A percentile compares a stretch with the other conserved stretches of the same genome.
phyloP scores from a whole-genome alignment of 2,113 vertebrate species.

The Catagonus wagneri region DNA sequence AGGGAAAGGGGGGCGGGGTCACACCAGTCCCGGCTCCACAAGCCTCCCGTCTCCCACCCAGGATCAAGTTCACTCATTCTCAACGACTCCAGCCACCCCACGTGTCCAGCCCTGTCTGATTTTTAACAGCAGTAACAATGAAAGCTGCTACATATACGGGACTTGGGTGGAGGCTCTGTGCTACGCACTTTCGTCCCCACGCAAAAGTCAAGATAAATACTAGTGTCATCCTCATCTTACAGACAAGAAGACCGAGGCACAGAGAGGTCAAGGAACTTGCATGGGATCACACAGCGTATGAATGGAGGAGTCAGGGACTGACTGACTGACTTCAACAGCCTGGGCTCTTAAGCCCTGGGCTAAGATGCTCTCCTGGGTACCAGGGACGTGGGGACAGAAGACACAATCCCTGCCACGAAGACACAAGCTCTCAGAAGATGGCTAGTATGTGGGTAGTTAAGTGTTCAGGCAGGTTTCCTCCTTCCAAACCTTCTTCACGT shows the following conservation, averaged over 20 bases:
- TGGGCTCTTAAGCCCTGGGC: background rate
- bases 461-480: background rate
- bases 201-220: background rate
- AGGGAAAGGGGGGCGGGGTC: accelerated
- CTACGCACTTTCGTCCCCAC: background rate
- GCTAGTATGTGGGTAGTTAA: too few species aligned
- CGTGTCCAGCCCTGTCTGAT: background rate
- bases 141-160: background rate
- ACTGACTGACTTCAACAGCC: background rate
- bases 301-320: background rate
- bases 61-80: background rate
- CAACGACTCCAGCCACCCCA: background rate
- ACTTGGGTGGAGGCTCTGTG: background rate
- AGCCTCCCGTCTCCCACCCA: background rate
- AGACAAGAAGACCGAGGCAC: background rate
- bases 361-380: background rate
- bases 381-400: background rate
- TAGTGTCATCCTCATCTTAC: background rate
- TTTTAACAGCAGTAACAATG: background rate
- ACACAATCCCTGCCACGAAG: background rate
- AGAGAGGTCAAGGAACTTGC: background rate
- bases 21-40: accelerated
- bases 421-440: background rate
- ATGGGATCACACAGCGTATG: background rate
- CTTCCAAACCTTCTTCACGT: background rate